Conservation (phyloP, 2,113 vertebrate genomes). For the Eretmochelys imbricata region DNA sequence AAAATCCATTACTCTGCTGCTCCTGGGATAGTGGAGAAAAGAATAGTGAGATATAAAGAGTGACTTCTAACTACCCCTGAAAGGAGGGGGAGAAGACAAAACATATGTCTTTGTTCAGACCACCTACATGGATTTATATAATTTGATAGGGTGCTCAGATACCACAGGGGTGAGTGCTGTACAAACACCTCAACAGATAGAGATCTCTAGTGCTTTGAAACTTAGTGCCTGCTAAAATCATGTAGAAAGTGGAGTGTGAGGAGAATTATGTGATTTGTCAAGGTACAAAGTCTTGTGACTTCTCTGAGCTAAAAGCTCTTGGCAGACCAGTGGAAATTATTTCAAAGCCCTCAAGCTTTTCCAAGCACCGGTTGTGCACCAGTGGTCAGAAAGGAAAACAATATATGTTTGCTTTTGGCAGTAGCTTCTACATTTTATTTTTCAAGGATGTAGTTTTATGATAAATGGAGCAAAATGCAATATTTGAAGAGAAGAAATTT, state of each 20-base stretch:
- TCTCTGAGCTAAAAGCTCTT: background rate
- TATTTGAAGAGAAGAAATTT: background rate
- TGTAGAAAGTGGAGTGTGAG: background rate
- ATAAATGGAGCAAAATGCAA: background rate
- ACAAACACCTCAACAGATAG: background rate
- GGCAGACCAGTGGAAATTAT: background rate
- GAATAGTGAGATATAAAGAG: background rate
- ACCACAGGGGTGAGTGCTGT: background rate
- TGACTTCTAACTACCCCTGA: background rate
- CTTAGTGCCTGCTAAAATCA: background rate
- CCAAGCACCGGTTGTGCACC: slow-evolving; percentile 19
- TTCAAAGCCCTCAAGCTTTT: slow-evolving; percentile 8
- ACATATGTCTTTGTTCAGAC: background rate
- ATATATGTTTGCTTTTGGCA: background rate
- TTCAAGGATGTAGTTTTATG: background rate
- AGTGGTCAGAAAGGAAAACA: background rate
- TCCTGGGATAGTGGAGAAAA: background rate
- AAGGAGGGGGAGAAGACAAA: background rate
- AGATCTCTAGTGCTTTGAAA: background rate
- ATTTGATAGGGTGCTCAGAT: background rate
- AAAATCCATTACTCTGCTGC: background rate
- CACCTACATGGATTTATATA: background rate
- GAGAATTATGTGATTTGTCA: background rate
- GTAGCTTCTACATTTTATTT: background rate
- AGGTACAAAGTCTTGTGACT: background rate